Base-by-base conservation (phyloP, 2,113 vertebrate species). In the Catharus bicknelli region DNA sequence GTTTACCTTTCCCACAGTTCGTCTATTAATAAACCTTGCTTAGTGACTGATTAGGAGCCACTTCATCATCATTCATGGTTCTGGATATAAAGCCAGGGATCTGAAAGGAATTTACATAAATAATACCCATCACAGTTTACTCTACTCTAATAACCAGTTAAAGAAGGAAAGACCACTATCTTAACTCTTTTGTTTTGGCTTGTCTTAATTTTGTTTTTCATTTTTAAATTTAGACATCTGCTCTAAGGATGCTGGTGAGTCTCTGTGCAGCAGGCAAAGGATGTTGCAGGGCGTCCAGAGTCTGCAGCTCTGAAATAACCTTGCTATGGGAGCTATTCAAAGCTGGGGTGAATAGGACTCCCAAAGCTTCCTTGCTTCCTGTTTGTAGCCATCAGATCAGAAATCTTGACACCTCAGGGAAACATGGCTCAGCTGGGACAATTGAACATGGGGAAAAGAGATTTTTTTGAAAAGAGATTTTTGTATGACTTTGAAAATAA, bases 1-100 rank as follows among this genome's bases (percentile, higher is more conserved):
- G 80, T 97, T 97, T 97, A 86, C 91, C 94, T 97, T 97, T 95
- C 95, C 83, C 90, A 96, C 57, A 90, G 47, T 86, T 78, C 67
- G 61, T 40, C 70, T 87, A 57, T 88, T 94, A 85, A 73, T 64
- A 69, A 79, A 59, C 53, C 30, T n/a, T 42, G 25, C 51, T 84
- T 95, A 79, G 82, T 88, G 66, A 88, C 72, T 87, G 83, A 94
- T 94, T 92, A 94, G 83, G 30, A 95, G 77, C 23, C 73, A 26
- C 67, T 92, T 79, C 63, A 69, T 88, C 15, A 0, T 86, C 30
- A 75, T 76, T 83, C 14, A 20, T 86, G 36, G 83, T 55, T 76
- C 67, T 88, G 74, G 32, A 62, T 62, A 67, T 91, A 82, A 95
- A 83, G n/a, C 12, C 80, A 69, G 23, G 36, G 82, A 83, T 55